Base-by-base conservation (phyloP, 1,140 invertebrate genomes). In the Papilio machaon region DNA sequence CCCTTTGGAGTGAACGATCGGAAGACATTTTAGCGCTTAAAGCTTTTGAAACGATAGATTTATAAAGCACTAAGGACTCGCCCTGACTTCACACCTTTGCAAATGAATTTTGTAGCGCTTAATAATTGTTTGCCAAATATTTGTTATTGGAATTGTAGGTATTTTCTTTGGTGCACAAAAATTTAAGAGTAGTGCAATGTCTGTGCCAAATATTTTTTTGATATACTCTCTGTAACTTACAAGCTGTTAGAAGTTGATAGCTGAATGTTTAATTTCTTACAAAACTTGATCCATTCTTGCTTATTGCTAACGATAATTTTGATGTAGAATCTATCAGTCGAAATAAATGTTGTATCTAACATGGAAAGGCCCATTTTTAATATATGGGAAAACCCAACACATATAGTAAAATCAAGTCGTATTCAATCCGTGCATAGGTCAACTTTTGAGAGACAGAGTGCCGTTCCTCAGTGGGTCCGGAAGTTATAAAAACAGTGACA, bases 1-100 rank as follows among this genome's bases (percentile, higher is more conserved):
- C 85, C 85, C 85, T 86, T 86, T 64, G 49, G 17, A 78, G 54
- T 78, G 77, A 79, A 79, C 77, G 54, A 79, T 67, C 38, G 58
- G n/a, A 60, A 78, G 52, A 78, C 30, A 78, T 60, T 76, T 78
- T 60, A 85, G 82, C 82, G 82, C 84, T 82, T 83, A 77, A 76
- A 82, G 76, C 73, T 15, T 73, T 80, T 81, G 35, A 46, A 80
- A 64, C 74, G 54, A 49, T 81, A 19, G 73, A 75, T 7, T 70
- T 70, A 67, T 67, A 70, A 70, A 35, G 30, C 30, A 30, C 30
- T 70, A 15, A 35, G 13, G 30, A 38, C 5, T 35, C 8, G 13
- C 11, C 13, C 64, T 38, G 30, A 70, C 64, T 35, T 30, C 23
- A 13, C 64, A 35, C 60, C 70, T 73, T 80, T 80, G 43, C 52